Evolutionary conservation across 2,888 invertebrate species (phyloP).

Genomic region (Elegia similella): DNA sequence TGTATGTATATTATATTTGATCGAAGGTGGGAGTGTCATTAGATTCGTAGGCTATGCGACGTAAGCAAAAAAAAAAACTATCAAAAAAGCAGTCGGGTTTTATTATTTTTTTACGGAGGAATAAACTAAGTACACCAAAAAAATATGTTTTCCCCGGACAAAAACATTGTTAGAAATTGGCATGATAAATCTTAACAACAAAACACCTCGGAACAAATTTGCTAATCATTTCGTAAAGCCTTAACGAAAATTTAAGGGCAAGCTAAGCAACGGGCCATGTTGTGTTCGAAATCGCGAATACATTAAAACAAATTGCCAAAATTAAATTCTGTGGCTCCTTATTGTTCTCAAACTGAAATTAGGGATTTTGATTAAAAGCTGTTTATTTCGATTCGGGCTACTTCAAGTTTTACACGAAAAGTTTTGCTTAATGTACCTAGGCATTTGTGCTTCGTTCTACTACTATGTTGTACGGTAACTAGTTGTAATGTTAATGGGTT

Average conservation of each 20-base stretch:
- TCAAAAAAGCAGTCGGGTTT: too few relatives aligned
- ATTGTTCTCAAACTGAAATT: conserved; percentile 9
- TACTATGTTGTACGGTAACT: not conserved
- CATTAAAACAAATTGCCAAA: conserved; percentile 17
- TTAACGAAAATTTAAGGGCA: not conserved
- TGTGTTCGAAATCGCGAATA: conserved; percentile 17
- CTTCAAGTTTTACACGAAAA: conserved; percentile 4
- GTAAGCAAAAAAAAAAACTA: too few relatives aligned
- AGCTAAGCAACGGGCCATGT: not conserved
- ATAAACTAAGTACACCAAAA: too few relatives aligned
- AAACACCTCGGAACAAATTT: not conserved
- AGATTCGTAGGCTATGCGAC: too few relatives aligned
- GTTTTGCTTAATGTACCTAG: conserved; percentile 14
- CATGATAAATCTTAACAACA: not conserved
- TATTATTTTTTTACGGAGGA: too few relatives aligned
- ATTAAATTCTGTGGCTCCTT: conserved; percentile 13
- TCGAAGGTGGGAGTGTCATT: too few relatives aligned
- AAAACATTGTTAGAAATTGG: too few relatives aligned
- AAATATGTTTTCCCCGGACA: too few relatives aligned
- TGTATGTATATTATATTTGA: too few relatives aligned
- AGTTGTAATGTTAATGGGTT: too few relatives aligned
- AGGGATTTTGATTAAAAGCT: conserved; percentile 37
- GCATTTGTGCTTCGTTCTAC: not conserved
- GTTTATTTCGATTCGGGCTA: conserved; percentile 29
- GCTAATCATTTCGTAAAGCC: conserved; percentile 1